phyloP scores from a whole-genome alignment of 2,113 vertebrate species.

The Nesoenas mayeri region DNA sequence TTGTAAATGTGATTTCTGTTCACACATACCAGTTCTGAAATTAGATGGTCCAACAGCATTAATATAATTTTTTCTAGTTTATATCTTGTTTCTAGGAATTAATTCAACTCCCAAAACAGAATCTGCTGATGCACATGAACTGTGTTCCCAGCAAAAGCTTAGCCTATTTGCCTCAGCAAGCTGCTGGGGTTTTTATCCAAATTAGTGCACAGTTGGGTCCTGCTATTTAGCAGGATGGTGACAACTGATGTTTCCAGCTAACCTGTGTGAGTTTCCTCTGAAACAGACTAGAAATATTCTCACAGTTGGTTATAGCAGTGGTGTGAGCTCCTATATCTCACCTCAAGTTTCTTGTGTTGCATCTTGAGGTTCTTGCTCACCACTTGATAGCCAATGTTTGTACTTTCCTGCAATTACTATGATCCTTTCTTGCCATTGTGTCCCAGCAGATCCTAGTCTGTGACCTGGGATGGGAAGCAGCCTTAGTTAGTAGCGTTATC shows the following conservation, averaged over 20 bases:
- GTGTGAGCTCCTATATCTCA: neutral
- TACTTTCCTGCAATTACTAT: neutral
- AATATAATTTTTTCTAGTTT: neutral
- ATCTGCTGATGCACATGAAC: neutral
- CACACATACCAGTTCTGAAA: neutral
- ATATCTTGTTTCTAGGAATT: neutral
- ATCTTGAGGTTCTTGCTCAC: neutral
- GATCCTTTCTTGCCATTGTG: neutral
- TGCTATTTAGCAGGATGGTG: neutral
- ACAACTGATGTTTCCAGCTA: neutral
- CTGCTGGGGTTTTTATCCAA: neutral
- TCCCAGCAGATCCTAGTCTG: neutral
- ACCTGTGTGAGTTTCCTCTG: neutral
- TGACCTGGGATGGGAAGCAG: neutral
- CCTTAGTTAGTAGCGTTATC: fast-evolving
- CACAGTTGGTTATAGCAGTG: neutral
- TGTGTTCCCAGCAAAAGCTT: neutral
- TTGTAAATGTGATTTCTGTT: neutral
- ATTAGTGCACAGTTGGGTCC: neutral
- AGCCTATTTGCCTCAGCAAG: neutral
- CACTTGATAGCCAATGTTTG: neutral
- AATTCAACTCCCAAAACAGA: neutral
- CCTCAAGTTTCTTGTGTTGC: neutral
- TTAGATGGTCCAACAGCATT: neutral
- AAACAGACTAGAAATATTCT: neutral